These are phyloP conservation scores for Eupithecia tripunctaria DNA, from an alignment of 2,888 invertebrate species.

Conservation along the genomic window DNA sequence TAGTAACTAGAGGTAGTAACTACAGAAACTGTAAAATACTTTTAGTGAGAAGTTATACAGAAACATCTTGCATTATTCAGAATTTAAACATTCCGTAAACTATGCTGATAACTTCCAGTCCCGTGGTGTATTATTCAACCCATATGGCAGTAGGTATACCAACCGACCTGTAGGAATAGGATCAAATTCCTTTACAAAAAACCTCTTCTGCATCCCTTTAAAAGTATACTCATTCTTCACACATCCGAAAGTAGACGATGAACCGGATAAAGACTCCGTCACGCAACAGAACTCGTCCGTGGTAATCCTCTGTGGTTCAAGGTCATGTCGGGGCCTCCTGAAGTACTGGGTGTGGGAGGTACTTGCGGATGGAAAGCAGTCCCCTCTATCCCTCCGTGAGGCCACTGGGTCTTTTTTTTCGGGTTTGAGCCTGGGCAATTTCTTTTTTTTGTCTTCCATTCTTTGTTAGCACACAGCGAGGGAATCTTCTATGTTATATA, in stretches of 20 bases:
- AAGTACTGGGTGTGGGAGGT: slow-evolving; percentile 66
- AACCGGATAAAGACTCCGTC: slow-evolving; percentile 63
- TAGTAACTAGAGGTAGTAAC: too few species aligned
- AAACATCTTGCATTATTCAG: not conserved
- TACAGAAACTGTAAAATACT: not conserved
- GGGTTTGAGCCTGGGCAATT: slow-evolving; percentile 17
- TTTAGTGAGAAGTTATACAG: not conserved
- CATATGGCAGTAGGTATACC: too few species aligned
- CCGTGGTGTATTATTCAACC: too few species aligned
- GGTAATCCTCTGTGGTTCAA: slow-evolving; percentile 52
- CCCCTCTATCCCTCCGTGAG: slow-evolving; percentile 48
- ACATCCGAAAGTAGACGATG: slow-evolving; percentile 63
- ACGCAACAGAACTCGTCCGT: slow-evolving; percentile 57
- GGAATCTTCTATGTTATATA: not conserved
- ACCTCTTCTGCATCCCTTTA: slow-evolving; percentile 61
- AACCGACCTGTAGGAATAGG: slow-evolving; percentile 53
- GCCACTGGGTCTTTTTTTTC: slow-evolving; percentile 11
- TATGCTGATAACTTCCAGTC: not conserved
- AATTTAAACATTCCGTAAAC: not conserved
- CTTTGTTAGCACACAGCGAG: not conserved
- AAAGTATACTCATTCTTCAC: slow-evolving; percentile 62
- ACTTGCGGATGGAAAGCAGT: slow-evolving; percentile 50
- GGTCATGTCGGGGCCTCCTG: slow-evolving; percentile 48
- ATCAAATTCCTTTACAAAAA: slow-evolving; percentile 64
- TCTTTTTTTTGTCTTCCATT: slow-evolving; percentile 17